Evolutionary conservation across 2,113 vertebrate genomes (phyloP).

Genomic region (Antennarius striatus): DNA sequence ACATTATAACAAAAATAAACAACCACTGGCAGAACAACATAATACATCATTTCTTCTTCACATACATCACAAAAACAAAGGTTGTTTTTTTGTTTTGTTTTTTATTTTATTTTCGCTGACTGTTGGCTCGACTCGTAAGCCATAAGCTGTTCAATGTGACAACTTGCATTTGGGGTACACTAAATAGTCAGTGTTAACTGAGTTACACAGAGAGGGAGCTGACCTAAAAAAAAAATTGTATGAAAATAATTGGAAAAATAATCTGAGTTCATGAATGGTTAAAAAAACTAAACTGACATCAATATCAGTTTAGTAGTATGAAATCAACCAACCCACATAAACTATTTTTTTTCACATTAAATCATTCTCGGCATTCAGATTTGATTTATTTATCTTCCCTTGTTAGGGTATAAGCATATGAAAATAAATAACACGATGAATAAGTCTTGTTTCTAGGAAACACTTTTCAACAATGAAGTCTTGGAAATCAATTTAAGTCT

Average conservation of each 20-base stretch:
- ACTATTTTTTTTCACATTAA: constrained; percentile 13
- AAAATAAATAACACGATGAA: constrained; percentile 4
- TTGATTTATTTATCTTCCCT: not conserved
- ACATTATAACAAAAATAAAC: constrained; percentile 7
- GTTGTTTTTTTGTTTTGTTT: constrained; percentile 16
- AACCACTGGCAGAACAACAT: constrained; percentile 42
- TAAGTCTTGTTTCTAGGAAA: constrained; percentile 16
- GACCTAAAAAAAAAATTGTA: constrained; percentile 27
- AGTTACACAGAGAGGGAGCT: constrained; percentile 9
- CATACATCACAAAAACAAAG: constrained; percentile 11
- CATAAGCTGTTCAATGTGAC: constrained; percentile 38
- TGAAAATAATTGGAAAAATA: constrained; percentile 51
- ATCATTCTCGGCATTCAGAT: not conserved
- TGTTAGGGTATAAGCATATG: not conserved
- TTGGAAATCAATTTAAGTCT: constrained; percentile 8
- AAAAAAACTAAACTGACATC: constrained; percentile 12
- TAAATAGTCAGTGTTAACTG: constrained; percentile 25
- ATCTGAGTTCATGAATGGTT: constrained; percentile 12
- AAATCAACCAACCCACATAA: constrained; percentile 17
- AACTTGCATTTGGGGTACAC: constrained; percentile 21
- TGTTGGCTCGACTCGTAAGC: not conserved
- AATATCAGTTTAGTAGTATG: constrained; percentile 15
- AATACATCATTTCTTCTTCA: constrained; percentile 42
- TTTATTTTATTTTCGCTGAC: too few species aligned
- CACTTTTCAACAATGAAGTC: constrained; percentile 15